Conservation (phyloP, 2,113 vertebrate species). For the Tachysurus fulvidraco region DNA sequence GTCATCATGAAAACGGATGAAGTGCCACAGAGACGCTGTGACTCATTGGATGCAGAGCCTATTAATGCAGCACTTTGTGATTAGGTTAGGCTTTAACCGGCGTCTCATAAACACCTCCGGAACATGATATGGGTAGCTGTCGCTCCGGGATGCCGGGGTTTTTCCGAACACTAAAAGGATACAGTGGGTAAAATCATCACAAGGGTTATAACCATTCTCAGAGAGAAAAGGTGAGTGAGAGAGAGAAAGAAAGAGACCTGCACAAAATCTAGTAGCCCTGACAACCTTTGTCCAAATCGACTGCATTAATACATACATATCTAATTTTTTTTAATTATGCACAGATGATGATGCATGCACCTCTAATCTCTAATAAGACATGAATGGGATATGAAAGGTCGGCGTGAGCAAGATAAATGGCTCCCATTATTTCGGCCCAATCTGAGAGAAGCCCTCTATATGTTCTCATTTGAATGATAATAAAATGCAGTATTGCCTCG, state of each 20-base stretch:
- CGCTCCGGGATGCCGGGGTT: slow-evolving; percentile 35
- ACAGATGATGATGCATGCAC: slow-evolving; percentile 86
- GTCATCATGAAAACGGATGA: slow-evolving; percentile 63
- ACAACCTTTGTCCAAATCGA: slow-evolving; percentile 20
- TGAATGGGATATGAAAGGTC: slow-evolving; percentile 91
- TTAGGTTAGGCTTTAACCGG: slow-evolving; percentile 59
- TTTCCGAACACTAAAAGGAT: slow-evolving; percentile 11
- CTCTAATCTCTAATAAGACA: slow-evolving; percentile 86
- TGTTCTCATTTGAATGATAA: slow-evolving; percentile 89
- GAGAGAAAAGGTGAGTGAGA: background rate
- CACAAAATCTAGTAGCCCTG: slow-evolving; percentile 6
- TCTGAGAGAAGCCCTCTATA: slow-evolving; percentile 85
- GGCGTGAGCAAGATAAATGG: slow-evolving; percentile 88
- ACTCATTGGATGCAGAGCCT: slow-evolving; percentile 60
- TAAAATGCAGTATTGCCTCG: slow-evolving; percentile 77
- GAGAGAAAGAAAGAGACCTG: background rate
- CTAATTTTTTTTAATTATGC: slow-evolving; percentile 80
- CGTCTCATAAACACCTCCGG: slow-evolving; percentile 64
- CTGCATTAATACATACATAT: slow-evolving; percentile 17
- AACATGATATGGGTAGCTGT: slow-evolving; percentile 55
- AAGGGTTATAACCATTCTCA: slow-evolving; percentile 46
- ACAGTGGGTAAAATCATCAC: slow-evolving; percentile 60
- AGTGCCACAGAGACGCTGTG: slow-evolving; percentile 54
- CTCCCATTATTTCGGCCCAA: slow-evolving; percentile 88
- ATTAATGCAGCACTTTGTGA: slow-evolving; percentile 63